These are phyloP conservation scores for Motacilla tschutschensis DNA, from an alignment of 2,113 vertebrate genomes.

Conservation along the genomic window DNA sequence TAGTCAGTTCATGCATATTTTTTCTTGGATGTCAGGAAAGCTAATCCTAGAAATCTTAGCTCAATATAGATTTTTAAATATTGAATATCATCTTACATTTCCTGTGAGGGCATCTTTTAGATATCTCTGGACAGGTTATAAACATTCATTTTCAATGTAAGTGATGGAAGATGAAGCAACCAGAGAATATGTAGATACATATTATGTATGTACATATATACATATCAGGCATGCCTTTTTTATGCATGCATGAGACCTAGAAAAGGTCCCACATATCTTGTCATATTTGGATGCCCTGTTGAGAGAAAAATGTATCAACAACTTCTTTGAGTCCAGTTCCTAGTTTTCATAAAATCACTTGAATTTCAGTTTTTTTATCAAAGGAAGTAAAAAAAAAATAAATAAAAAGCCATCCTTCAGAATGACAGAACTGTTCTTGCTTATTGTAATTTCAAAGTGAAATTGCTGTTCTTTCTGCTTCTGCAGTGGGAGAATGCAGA, in stretches of 20 bases:
- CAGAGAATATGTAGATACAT: not conserved
- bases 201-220: not conserved
- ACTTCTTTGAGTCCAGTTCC: not conserved
- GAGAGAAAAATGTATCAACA: not conserved
- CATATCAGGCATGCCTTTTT: not conserved
- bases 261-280: not conserved
- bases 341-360: not conserved
- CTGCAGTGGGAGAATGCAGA: not conserved
- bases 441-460: not conserved
- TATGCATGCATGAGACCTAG: not conserved
- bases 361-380: not conserved
- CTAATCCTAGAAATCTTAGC: not conserved
- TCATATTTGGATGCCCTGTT: not conserved
- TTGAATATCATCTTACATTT: not conserved
- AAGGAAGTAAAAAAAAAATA: not conserved
- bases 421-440: not conserved
- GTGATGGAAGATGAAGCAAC: not conserved
- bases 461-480: not conserved
- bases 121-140: not conserved
- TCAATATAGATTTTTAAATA: not conserved
- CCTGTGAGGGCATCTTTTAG: not conserved
- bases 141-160: not conserved
- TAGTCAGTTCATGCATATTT: not conserved
- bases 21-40: not conserved
- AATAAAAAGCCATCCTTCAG: fast-evolving